Evolutionary conservation across 1,140 invertebrate genomes (phyloP).

Genomic region (Coptotermes formosanus): DNA sequence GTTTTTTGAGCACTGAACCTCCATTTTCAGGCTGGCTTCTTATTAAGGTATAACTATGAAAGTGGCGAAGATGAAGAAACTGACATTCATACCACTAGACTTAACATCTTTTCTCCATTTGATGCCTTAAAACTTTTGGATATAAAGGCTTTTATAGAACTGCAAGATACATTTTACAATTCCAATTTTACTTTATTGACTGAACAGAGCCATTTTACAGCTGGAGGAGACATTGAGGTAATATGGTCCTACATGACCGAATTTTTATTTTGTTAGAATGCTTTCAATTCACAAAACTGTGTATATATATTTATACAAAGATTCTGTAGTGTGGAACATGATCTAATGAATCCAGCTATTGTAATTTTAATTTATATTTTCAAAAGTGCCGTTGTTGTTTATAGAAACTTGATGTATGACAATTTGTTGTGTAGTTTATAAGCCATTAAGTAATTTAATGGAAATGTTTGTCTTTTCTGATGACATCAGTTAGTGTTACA

Average conservation of each 20-base stretch:
- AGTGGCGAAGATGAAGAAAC: conserved; percentile 47
- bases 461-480: no score
- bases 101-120: conserved; percentile 18
- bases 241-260: conserved; percentile 24
- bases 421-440: no score
- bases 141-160: conserved; percentile 39
- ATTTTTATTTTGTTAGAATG: background rate
- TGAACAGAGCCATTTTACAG: conserved; percentile 42
- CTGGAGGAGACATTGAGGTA: conserved; percentile 51
- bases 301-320: no score
- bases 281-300: background rate
- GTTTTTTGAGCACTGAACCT: no score
- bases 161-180: conserved; percentile 54
- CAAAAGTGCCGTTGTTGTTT: no score
- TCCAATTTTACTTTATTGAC: conserved; percentile 50
- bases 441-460: no score
- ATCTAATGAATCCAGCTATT: no score
- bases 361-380: no score
- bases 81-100: conserved; percentile 30
- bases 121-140: conserved; percentile 43
- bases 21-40: conserved; percentile 45
- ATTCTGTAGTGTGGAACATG: no score
- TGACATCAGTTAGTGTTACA: no score
- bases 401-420: no score
- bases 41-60: conserved; percentile 52